phyloP scores from a whole-genome alignment of 2,113 vertebrate genomes.

The Dendrocopos noguchii region DNA sequence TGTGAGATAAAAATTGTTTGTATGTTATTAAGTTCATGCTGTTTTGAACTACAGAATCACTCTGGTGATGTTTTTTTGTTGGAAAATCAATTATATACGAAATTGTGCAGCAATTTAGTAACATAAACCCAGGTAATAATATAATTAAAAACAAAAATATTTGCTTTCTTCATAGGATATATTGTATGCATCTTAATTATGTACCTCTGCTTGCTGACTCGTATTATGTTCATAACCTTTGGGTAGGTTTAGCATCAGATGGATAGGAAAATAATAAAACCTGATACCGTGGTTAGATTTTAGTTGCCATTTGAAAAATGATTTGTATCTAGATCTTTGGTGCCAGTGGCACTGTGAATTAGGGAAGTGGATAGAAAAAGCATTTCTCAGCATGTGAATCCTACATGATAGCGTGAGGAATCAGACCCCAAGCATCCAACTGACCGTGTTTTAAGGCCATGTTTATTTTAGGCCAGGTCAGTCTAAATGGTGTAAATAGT shows the following conservation, averaged over 20 bases:
- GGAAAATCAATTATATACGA: conserved; percentile 80
- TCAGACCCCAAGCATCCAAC: background rate
- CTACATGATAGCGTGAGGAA: background rate
- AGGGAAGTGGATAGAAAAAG: conserved; percentile 24
- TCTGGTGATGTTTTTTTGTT: conserved; percentile 69
- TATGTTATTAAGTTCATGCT: conserved; percentile 68
- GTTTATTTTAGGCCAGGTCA: background rate
- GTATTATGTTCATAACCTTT: conserved; percentile 73
- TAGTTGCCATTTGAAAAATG: conserved; percentile 72
- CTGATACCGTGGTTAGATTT: conserved; percentile 62
- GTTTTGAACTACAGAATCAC: conserved; percentile 62
- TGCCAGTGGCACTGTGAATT: conserved; percentile 60
- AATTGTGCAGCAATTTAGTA: conserved; percentile 78
- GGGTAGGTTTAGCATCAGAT: conserved; percentile 70
- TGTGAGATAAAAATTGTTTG: conserved; percentile 67
- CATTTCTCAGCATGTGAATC: background rate
- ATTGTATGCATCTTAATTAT: conserved; percentile 77
- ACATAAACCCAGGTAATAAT: conserved; percentile 80
- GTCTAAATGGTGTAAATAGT: background rate
- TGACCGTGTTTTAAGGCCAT: background rate
- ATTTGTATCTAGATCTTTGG: conserved; percentile 58
- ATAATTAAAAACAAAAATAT: conserved; percentile 84
- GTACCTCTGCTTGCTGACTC: conserved; percentile 66
- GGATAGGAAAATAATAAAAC: conserved; percentile 73
- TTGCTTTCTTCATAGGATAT: conserved; percentile 69